phyloP scores from a whole-genome alignment of 2,797 vertebrate genomes.

The Gymnocypris eckloni region DNA sequence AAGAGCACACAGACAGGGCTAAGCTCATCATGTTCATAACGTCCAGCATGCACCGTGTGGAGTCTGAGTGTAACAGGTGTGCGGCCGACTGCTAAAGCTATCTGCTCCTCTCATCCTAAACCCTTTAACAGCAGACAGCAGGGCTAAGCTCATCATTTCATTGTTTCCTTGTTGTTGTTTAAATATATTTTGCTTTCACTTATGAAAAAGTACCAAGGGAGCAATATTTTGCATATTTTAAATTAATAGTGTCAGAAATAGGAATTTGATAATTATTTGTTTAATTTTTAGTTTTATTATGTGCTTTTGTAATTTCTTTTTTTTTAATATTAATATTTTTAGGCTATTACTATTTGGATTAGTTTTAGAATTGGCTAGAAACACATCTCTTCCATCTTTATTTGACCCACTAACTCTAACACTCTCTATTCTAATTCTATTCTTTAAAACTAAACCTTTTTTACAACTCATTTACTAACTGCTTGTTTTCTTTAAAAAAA shows the following conservation, averaged over 20 bases:
- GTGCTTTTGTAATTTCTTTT: not conserved
- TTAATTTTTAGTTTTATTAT: not conserved
- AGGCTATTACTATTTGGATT: no score
- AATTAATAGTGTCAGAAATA: not conserved
- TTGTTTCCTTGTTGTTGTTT: no score
- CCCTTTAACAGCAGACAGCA: not conserved
- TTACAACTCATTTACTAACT: no score
- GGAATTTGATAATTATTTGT: not conserved
- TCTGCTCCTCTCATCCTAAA: conserved; percentile 33
- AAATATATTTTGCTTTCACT: not conserved
- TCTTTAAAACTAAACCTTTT: no score
- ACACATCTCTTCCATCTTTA: no score
- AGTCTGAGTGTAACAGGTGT: conserved; percentile 48
- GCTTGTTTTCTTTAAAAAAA: no score
- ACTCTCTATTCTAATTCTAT: no score
- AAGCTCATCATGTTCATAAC: not conserved
- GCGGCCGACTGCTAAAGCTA: conserved; percentile 41
- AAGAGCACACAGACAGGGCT: not conserved
- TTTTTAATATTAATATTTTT: not conserved
- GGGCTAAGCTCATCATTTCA: not conserved
- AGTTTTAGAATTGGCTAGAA: no score
- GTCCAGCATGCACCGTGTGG: no score
- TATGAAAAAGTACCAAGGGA: not conserved
- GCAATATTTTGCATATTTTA: not conserved
- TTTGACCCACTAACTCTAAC: no score